phyloP scores from a whole-genome alignment of 2,797 vertebrate species.

The Vultur gryphus region DNA sequence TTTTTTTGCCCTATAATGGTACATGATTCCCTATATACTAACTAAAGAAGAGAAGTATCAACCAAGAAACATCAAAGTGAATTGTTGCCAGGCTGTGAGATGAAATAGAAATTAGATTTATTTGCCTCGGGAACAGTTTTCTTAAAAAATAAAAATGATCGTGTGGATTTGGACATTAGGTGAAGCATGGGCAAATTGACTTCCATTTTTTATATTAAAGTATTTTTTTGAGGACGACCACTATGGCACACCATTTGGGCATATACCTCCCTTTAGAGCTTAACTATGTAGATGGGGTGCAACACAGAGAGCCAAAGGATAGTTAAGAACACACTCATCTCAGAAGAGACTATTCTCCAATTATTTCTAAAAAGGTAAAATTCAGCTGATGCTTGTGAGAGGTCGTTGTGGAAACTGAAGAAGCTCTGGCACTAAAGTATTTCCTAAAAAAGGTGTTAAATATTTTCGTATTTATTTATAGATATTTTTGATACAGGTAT shows the following conservation, averaged over 20 bases:
- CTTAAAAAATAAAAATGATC: neutral
- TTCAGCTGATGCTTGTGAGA: neutral
- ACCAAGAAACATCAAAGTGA: neutral
- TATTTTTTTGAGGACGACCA: neutral
- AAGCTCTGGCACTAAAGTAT: neutral
- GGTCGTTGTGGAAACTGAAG: neutral
- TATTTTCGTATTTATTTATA: neutral
- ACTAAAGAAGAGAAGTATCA: neutral
- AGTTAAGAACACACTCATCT: neutral
- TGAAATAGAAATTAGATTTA: neutral
- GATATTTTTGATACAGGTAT: neutral
- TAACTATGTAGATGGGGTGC: neutral
- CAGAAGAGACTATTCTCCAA: neutral
- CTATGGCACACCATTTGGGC: neutral
- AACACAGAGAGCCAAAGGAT: neutral
- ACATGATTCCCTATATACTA: neutral
- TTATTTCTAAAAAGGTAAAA: neutral
- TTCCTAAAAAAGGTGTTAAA: neutral
- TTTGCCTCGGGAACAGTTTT: neutral
- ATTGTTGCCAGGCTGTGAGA: neutral
- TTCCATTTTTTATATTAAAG: neutral
- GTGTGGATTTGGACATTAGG: neutral
- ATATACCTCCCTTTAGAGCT: neutral
- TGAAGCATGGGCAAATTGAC: neutral
- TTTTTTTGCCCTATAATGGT: neutral